A percentile compares a stretch with the other conserved stretches of the same genome.
phyloP scores from a whole-genome alignment of 2,113 vertebrate species.

The Todiramphus saurophagus region DNA sequence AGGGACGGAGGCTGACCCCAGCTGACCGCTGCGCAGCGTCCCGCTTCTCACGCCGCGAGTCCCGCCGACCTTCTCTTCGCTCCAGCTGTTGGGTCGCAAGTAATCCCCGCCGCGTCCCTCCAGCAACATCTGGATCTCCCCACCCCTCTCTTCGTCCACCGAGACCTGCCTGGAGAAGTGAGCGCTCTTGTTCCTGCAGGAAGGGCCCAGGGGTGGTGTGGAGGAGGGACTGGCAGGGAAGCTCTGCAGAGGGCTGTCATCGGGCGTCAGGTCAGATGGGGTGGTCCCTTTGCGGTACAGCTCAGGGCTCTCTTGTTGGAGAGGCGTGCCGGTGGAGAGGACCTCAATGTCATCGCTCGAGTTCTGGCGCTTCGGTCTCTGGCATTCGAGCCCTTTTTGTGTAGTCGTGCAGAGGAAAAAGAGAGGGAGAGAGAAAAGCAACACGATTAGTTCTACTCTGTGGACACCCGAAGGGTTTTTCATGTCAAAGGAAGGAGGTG shows the following conservation, averaged over 20 bases:
- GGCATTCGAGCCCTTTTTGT: constrained; percentile 87
- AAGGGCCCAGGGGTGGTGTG: constrained; percentile 76
- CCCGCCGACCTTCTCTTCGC: constrained; percentile 76
- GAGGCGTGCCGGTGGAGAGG: constrained; percentile 85
- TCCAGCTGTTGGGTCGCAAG: constrained; percentile 84
- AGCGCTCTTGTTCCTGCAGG: constrained; percentile 82
- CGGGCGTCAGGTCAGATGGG: constrained; percentile 88
- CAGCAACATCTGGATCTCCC: constrained; percentile 93
- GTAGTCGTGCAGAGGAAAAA: neutral
- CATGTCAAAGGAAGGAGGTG: accelerated
- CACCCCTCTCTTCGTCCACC: constrained; percentile 87
- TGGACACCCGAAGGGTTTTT: accelerated
- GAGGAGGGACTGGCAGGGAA: constrained; percentile 84
- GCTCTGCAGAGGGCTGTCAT: constrained; percentile 90
- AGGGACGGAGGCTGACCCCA: constrained; percentile 71
- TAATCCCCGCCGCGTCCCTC: constrained; percentile 86
- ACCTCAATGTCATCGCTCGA: constrained; percentile 90
- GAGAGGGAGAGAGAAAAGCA: neutral
- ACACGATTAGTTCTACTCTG: neutral
- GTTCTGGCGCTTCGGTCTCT: constrained; percentile 87
- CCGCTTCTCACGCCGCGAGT: constrained; percentile 63
- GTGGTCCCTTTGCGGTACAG: constrained; percentile 95
- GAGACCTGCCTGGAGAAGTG: constrained; percentile 92
- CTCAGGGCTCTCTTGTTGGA: constrained; percentile 89
- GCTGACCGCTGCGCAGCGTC: constrained; percentile 77